Evolutionary conservation across 1,140 invertebrate genomes (phyloP).

Genomic region (Hylyphantes graminicola): DNA sequence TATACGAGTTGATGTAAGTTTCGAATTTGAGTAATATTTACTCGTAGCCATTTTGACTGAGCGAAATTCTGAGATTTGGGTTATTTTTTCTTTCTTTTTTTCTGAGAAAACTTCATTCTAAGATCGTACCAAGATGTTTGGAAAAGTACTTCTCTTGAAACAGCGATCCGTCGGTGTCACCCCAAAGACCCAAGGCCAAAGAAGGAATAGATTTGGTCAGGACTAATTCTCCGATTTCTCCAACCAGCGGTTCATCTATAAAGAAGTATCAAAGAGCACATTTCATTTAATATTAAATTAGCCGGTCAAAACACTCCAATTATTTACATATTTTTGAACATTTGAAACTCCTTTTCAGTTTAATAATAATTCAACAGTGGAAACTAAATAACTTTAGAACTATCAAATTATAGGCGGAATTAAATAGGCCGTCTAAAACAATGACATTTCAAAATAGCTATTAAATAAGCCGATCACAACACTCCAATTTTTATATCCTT

Average conservation of each 20-base stretch:
- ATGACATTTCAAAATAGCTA: too few relatives aligned
- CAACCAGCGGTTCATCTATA: slow-evolving; percentile 68
- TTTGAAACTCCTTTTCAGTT: neutral
- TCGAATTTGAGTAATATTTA: too few relatives aligned
- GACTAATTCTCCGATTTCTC: slow-evolving; percentile 73
- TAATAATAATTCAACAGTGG: neutral
- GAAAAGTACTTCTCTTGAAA: slow-evolving; percentile 31
- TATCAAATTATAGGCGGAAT: too few relatives aligned
- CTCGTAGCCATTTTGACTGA: too few relatives aligned
- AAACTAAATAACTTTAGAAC: too few relatives aligned
- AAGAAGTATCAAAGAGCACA: neutral
- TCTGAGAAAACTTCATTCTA: too few relatives aligned
- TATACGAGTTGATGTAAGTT: too few relatives aligned
- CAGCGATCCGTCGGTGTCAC: slow-evolving; percentile 66
- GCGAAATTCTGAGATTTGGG: too few relatives aligned
- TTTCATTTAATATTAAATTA: neutral
- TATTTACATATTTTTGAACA: neutral
- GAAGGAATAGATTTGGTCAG: slow-evolving; percentile 73
- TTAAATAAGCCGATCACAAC: too few relatives aligned
- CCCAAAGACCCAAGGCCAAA: slow-evolving; percentile 74
- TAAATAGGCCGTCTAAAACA: too few relatives aligned
- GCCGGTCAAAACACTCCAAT: neutral
- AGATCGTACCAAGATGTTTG: slow-evolving; percentile 18
- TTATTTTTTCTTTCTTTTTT: too few relatives aligned
- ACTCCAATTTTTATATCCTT: too few relatives aligned